These are phyloP conservation scores for Siniperca knerii DNA, from an alignment of 2,113 vertebrate genomes.

Conservation along the genomic window DNA sequence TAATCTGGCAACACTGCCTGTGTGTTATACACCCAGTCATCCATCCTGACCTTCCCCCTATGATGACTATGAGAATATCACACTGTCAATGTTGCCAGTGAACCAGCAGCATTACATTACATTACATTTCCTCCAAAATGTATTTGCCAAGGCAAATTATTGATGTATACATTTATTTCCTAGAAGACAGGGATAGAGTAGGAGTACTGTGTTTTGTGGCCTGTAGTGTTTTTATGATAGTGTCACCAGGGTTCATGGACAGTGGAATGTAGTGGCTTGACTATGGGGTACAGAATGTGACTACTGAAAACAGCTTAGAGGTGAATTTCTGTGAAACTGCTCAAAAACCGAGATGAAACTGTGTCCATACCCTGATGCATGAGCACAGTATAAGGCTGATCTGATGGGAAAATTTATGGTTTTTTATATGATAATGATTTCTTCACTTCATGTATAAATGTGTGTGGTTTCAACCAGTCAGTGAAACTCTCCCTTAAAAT, in stretches of 20 bases:
- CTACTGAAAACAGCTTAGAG: neutral
- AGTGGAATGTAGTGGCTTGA: neutral
- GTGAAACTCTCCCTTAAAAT: neutral
- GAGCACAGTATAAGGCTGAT: neutral
- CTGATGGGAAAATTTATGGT: neutral
- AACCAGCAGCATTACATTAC: neutral
- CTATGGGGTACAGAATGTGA: neutral
- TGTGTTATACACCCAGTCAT: neutral
- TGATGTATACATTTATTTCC: neutral
- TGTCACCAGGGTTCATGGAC: neutral
- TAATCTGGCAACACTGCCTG: neutral
- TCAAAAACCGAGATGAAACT: neutral
- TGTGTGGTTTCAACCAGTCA: neutral
- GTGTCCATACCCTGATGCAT: neutral
- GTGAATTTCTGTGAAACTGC: neutral
- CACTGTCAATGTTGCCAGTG: neutral
- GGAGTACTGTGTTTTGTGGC: neutral
- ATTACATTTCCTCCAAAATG: neutral
- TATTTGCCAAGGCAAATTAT: neutral
- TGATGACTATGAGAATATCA: neutral
- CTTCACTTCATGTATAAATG: neutral
- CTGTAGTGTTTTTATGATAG: neutral
- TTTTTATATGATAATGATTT: neutral
- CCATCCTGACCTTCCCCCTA: neutral
- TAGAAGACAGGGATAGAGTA: neutral